Evolutionary conservation across 2,888 invertebrate species (phyloP).

Genomic region (Catocala fraxini): DNA sequence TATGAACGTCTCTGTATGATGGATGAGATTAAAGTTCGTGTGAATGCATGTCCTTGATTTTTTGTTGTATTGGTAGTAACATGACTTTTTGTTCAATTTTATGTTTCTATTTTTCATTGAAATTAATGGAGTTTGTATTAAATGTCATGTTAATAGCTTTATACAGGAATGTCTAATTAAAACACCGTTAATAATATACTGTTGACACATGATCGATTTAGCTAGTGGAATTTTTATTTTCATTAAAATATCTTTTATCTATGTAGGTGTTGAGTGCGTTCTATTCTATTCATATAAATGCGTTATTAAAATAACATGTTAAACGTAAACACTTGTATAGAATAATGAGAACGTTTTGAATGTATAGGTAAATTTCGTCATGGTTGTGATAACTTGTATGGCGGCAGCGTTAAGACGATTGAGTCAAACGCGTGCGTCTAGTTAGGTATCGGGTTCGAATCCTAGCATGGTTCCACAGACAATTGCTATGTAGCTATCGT

Average conservation of each 20-base stretch:
- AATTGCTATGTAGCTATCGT: constrained; percentile 66
- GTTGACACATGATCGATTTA: constrained; percentile 30
- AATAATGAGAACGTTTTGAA: constrained; percentile 20
- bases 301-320: constrained; percentile 15
- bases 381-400: constrained; percentile 7
- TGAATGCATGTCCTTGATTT: constrained; percentile 41
- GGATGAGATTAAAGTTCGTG: constrained; percentile 46
- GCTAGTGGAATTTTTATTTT: constrained; percentile 16
- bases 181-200: constrained; percentile 24
- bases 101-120: constrained; percentile 41
- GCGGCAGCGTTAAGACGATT: constrained; percentile 16
- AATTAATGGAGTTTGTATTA: constrained; percentile 36
- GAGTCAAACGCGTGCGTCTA: constrained; percentile 4
- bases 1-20: constrained; percentile 49
- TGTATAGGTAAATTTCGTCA: constrained; percentile 28
- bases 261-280: constrained; percentile 3
- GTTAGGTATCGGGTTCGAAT: constrained; percentile 62
- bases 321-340: constrained; percentile 6
- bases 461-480: constrained; percentile 81
- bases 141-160: constrained; percentile 34
- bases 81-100: constrained; percentile 37
- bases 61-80: constrained; percentile 51
- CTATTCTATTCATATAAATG: constrained; percentile 11
- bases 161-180: constrained; percentile 37
- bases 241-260: constrained; percentile 10